phyloP scores from a whole-genome alignment of 2,888 invertebrate species.

The Amorpha juglandis region DNA sequence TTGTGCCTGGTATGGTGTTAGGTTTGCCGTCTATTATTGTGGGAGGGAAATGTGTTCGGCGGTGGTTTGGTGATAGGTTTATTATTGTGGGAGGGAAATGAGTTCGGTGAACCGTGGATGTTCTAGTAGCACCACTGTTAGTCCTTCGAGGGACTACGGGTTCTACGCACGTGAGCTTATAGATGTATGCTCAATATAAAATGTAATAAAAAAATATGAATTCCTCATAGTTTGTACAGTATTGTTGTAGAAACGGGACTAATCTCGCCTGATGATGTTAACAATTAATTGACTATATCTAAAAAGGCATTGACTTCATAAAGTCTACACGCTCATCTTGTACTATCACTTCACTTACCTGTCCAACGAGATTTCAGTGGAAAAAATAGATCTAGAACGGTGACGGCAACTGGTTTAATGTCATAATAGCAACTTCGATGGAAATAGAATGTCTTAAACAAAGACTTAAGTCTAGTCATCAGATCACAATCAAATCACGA shows the following conservation, averaged over 20 bases:
- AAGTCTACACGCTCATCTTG: constrained; percentile 4
- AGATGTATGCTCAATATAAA: too few species aligned
- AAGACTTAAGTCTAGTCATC: constrained; percentile 34
- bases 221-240: not conserved
- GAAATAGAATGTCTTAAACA: constrained; percentile 36
- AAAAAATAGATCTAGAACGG: constrained; percentile 12
- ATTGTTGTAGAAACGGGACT: too few species aligned
- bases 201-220: too few species aligned
- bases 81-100: too few species aligned
- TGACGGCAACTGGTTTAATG: constrained; percentile 11
- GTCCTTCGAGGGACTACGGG: too few species aligned
- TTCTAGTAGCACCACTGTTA: too few species aligned
- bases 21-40: too few species aligned
- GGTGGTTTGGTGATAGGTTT: too few species aligned
- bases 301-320: constrained; percentile 3
- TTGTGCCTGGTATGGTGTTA: too few species aligned
- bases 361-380: not conserved
- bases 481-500: constrained; percentile 42
- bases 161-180: too few species aligned
- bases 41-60: too few species aligned
- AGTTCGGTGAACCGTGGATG: too few species aligned
- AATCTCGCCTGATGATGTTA: not conserved
- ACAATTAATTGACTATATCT: not conserved
- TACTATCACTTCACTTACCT: constrained; percentile 2
- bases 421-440: constrained; percentile 16